A percentile compares a stretch with the other conserved stretches of the same genome.
These are phyloP conservation scores for Crocodylus rhombifer DNA, from an alignment of 2,797 vertebrate species.

Conservation along the genomic window DNA sequence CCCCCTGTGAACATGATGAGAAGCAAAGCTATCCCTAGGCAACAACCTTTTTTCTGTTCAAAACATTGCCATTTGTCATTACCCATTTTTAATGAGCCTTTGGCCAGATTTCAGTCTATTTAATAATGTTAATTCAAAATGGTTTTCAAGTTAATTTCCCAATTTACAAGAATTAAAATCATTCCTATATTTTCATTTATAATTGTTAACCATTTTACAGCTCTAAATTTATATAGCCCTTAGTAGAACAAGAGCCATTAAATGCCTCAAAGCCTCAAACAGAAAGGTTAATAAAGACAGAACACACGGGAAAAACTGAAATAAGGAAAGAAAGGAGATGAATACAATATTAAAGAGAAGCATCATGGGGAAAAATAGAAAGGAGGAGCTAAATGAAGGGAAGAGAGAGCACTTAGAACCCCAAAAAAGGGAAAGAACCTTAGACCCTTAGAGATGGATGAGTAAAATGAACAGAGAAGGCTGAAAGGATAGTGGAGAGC, in stretches of 20 bases:
- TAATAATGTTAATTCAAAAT: neutral
- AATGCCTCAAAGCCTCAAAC: neutral
- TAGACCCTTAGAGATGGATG: neutral
- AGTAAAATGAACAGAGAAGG: neutral
- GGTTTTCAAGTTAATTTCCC: neutral
- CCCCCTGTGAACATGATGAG: neutral
- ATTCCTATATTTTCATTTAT: neutral
- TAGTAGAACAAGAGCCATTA: neutral
- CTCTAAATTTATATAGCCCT: neutral
- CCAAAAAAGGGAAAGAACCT: neutral
- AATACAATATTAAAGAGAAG: neutral
- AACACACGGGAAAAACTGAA: rapidly evolving
- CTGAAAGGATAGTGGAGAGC: neutral
- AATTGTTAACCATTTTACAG: neutral
- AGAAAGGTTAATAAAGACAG: neutral
- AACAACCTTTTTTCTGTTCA: neutral
- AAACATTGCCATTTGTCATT: neutral
- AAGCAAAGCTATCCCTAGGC: constrained; percentile 2
- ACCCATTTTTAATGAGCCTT: neutral
- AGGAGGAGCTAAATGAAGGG: neutral
- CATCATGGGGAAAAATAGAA: neutral
- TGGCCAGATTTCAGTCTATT: neutral
- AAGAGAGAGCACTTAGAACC: neutral
- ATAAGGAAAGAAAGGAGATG: constrained; percentile 8
- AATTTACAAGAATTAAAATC: neutral